Evolutionary conservation across 2,797 vertebrate genomes (phyloP).

Genomic region (Thaleichthys pacificus): DNA sequence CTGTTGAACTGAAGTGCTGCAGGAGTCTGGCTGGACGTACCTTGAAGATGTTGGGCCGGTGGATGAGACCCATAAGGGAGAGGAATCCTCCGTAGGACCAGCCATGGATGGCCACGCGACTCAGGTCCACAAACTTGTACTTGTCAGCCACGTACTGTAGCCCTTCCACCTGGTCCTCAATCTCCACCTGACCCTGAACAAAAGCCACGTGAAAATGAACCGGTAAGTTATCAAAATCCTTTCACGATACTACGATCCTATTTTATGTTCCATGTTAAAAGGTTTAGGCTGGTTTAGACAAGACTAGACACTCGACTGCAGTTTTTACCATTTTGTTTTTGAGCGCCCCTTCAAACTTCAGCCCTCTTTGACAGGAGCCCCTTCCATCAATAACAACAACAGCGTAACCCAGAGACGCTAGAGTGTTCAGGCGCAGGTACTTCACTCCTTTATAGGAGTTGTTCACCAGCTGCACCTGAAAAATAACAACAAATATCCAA

Average conservation of each 20-base stretch:
- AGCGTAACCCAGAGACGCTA: conserved; percentile 92
- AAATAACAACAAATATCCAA: conserved; percentile 11
- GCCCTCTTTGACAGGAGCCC: conserved; percentile 93
- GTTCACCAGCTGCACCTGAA: conserved; percentile 94
- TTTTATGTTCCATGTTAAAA: no score
- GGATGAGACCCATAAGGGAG: conserved; percentile 97
- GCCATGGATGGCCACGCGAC: conserved; percentile 93
- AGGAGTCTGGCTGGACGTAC: background rate
- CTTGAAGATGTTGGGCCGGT: conserved; percentile 80
- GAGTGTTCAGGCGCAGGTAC: conserved; percentile 91
- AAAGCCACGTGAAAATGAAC: background rate
- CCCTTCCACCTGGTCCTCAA: conserved; percentile 97
- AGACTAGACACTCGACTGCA: background rate
- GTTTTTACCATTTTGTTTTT: conserved; percentile 94
- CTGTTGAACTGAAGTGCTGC: background rate
- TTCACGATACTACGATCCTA: no score
- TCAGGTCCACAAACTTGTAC: conserved; percentile 94
- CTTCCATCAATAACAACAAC: conserved; percentile 95
- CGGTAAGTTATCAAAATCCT: no score
- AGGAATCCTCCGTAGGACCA: conserved; percentile 98
- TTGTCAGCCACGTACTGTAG: conserved; percentile 92
- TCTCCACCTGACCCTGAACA: conserved; percentile 92
- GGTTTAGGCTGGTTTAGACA: background rate
- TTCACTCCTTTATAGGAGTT: conserved; percentile 99
- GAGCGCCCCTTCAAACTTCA: conserved; percentile 92